Percentiles rank a stretch among this genome's conserved stretches.
Evolutionary conservation across 2,797 vertebrate species (phyloP).

Genomic region (Petrocephalus sullivani): DNA sequence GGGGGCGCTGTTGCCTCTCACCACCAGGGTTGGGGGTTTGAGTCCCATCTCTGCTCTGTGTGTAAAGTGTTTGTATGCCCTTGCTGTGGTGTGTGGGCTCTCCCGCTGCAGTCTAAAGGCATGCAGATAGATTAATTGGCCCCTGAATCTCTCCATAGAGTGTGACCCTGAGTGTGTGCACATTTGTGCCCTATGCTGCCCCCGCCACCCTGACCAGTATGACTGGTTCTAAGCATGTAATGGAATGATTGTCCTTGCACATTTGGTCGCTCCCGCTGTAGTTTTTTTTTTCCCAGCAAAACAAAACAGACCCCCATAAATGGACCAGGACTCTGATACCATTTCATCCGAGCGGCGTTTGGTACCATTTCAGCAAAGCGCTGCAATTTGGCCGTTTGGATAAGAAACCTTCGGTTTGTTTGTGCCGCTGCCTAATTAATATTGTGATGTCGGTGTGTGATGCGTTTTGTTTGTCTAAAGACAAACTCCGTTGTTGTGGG

Average conservation of each 20-base stretch:
- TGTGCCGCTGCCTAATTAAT: slow-evolving; percentile 17
- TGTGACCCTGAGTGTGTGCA: not conserved
- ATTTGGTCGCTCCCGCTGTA: not conserved
- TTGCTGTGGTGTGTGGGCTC: not conserved
- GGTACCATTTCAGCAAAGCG: not conserved
- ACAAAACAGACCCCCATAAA: not conserved
- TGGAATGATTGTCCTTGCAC: not conserved
- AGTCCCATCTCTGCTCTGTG: not conserved
- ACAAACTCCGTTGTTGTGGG: slow-evolving; percentile 19
- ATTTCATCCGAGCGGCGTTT: not conserved
- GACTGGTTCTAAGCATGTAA: not conserved
- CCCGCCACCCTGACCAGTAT: not conserved
- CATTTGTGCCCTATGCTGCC: not conserved
- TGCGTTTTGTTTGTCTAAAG: slow-evolving; percentile 17
- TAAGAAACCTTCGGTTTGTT: not conserved
- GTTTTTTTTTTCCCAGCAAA: not conserved
- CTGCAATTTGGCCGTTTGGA: not conserved
- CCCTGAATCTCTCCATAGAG: not conserved
- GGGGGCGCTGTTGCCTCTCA: not conserved
- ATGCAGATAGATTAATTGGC: not conserved
- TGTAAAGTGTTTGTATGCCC: not conserved
- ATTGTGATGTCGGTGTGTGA: not conserved
- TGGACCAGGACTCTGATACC: not conserved
- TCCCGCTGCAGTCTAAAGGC: not conserved
- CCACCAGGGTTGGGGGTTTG: not conserved